Percentiles rank a stretch among this genome's conserved stretches.
Conservation (phyloP, 2,113 vertebrate genomes). For the Machaerirhynchus nigripectus region DNA sequence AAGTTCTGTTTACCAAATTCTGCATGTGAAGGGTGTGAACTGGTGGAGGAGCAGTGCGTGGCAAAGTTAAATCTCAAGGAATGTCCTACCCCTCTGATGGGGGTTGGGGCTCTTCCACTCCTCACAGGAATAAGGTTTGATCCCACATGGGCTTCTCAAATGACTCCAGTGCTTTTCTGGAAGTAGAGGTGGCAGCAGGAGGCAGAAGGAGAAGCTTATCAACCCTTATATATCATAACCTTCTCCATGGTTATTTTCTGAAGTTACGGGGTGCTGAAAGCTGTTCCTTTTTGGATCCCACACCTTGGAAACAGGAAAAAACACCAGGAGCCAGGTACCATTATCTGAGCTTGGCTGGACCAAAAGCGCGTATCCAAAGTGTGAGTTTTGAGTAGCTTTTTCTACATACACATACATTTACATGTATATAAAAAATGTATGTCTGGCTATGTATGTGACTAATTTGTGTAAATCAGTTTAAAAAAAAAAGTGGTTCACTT, state of each 20-base stretch:
- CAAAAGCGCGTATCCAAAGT: neutral
- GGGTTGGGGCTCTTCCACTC: neutral
- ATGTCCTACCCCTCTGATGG: neutral
- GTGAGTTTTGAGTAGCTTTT: neutral
- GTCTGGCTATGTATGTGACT: neutral
- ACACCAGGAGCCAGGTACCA: neutral
- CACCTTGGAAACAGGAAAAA: neutral
- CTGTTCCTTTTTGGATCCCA: neutral
- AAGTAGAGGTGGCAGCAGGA: neutral
- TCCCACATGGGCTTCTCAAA: neutral
- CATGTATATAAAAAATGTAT: neutral
- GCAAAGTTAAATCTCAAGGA: neutral
- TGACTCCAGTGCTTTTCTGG: neutral
- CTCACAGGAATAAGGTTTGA: neutral
- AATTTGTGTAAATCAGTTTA: neutral
- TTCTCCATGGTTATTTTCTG: neutral
- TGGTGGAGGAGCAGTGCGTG: neutral
- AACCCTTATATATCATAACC: accelerated
- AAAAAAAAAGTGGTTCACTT: neutral
- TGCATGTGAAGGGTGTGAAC: neutral
- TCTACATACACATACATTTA: neutral
- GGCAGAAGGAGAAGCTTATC: neutral
- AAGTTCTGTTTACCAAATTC: neutral
- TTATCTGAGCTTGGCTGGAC: neutral
- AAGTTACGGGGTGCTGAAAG: neutral